phyloP scores from a whole-genome alignment of 2,888 invertebrate species.

The Ferrisia virgata region DNA sequence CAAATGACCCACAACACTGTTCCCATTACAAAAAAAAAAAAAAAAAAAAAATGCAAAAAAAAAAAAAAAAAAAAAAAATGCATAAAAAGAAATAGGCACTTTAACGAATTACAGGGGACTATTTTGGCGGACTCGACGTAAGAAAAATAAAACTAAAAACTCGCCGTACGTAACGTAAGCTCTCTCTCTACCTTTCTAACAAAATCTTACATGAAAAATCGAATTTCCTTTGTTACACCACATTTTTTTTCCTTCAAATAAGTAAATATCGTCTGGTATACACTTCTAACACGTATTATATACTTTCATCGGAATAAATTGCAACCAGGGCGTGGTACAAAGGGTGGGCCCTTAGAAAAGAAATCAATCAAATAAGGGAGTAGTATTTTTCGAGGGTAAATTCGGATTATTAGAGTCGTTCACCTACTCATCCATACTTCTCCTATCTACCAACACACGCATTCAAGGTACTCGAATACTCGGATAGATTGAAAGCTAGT shows the following conservation, averaged over 20 bases:
- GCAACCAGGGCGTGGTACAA: constrained; percentile 45
- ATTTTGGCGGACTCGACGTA: neutral
- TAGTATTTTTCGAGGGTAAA: constrained; percentile 46
- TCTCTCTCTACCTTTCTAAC: neutral
- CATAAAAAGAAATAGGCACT: too few relatives aligned
- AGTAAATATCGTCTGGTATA: constrained; percentile 44
- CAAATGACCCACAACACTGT: too few relatives aligned
- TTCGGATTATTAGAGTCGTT: constrained; percentile 46
- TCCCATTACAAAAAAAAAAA: neutral
- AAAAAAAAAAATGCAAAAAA: too few relatives aligned
- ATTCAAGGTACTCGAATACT: constrained; percentile 38
- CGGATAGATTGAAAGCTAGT: constrained; percentile 45
- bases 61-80: too few relatives aligned
- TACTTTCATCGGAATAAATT: constrained; percentile 44
- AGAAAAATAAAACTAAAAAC: neutral
- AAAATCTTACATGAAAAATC: constrained; percentile 37
- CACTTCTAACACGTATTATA: constrained; percentile 34
- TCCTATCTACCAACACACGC: constrained; percentile 35
- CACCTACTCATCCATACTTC: constrained; percentile 44
- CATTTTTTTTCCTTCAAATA: constrained; percentile 29
- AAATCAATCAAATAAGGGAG: constrained; percentile 46
- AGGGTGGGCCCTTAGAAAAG: constrained; percentile 44
- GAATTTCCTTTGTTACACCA: constrained; percentile 39
- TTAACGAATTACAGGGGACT: neutral
- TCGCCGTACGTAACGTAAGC: neutral